Conservation (phyloP, 2,888 invertebrate species). For the Fragum fragum region DNA sequence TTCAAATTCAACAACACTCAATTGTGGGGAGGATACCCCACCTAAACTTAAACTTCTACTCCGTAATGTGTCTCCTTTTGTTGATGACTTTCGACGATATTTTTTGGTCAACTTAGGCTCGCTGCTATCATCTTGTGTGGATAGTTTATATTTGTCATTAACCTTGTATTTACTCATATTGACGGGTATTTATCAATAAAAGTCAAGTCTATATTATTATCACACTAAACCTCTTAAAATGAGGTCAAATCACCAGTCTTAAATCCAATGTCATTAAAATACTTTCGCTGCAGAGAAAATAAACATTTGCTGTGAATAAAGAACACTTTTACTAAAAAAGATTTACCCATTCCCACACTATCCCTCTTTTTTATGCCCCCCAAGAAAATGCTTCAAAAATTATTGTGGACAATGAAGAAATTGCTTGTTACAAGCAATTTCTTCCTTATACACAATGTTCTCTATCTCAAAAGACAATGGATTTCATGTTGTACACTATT, state of each 20-base stretch:
- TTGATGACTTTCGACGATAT: conserved; percentile 53
- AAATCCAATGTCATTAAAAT: conserved; percentile 42
- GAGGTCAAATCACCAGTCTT: conserved; percentile 45
- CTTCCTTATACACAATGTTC: too few relatives aligned
- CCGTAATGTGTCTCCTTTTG: conserved; percentile 51
- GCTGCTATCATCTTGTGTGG: conserved; percentile 10
- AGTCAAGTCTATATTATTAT: conserved; percentile 19
- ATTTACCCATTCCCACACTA: too few relatives aligned
- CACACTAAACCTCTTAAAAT: conserved; percentile 8
- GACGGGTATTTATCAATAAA: conserved; percentile 41
- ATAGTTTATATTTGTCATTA: conserved; percentile 60
- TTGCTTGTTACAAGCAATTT: too few relatives aligned
- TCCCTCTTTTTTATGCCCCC: too few relatives aligned
- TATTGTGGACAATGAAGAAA: too few relatives aligned
- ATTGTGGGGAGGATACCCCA: conserved; percentile 43
- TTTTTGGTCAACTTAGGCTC: conserved; percentile 47
- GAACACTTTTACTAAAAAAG: too few relatives aligned
- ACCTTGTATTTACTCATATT: conserved; percentile 67
- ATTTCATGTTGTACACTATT: too few relatives aligned
- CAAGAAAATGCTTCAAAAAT: too few relatives aligned
- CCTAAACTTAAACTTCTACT: conserved; percentile 65
- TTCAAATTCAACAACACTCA: conserved; percentile 57
- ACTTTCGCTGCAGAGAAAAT: background rate
- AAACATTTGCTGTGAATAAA: too few relatives aligned
- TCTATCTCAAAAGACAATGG: too few relatives aligned